These are phyloP conservation scores for Ormyrus rosae DNA, from an alignment of 2,888 invertebrate genomes.

Conservation along the genomic window DNA sequence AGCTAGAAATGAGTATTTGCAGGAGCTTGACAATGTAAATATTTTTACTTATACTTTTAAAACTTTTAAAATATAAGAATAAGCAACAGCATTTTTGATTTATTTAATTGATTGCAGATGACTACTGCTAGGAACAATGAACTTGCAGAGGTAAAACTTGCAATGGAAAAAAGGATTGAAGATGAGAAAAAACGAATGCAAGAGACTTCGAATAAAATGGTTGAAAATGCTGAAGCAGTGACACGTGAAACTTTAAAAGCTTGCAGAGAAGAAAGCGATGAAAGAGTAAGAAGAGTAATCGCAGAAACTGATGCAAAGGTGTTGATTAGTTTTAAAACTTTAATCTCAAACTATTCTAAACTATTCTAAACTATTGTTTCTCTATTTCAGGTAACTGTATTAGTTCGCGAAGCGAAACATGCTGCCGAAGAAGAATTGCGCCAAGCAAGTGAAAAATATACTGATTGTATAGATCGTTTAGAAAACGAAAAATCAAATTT, in stretches of 20 bases:
- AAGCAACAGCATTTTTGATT: no score
- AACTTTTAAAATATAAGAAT: no score
- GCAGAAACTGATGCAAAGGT: conserved; percentile 70
- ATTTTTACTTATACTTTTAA: conserved; percentile 4
- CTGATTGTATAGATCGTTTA: conserved; percentile 61
- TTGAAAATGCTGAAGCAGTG: conserved; percentile 68
- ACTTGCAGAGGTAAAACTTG: conserved; percentile 60
- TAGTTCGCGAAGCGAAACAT: conserved; percentile 66
- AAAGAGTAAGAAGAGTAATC: conserved; percentile 67
- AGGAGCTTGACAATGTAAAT: conserved; percentile 65
- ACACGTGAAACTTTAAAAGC: conserved; percentile 67
- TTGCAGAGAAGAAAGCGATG: conserved; percentile 69
- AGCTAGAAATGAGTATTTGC: conserved; percentile 61
- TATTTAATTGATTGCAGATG: not conserved
- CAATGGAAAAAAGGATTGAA: conserved; percentile 63
- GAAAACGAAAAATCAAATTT: conserved; percentile 66
- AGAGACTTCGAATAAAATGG: conserved; percentile 66
- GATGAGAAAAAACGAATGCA: conserved; percentile 66
- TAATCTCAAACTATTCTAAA: conserved; percentile 2
- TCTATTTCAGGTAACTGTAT: conserved; percentile 61
- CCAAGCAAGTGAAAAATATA: conserved; percentile 64
- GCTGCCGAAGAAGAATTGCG: conserved; percentile 68
- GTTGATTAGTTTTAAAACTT: conserved; percentile 44
- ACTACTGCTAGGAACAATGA: conserved; percentile 64
- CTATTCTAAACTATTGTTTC: conserved; percentile 13